A percentile compares a stretch with the other conserved stretches of the same genome.
Evolutionary conservation across 2,888 invertebrate species (phyloP).

Genomic region (Marasmarcha lunaedactyla): DNA sequence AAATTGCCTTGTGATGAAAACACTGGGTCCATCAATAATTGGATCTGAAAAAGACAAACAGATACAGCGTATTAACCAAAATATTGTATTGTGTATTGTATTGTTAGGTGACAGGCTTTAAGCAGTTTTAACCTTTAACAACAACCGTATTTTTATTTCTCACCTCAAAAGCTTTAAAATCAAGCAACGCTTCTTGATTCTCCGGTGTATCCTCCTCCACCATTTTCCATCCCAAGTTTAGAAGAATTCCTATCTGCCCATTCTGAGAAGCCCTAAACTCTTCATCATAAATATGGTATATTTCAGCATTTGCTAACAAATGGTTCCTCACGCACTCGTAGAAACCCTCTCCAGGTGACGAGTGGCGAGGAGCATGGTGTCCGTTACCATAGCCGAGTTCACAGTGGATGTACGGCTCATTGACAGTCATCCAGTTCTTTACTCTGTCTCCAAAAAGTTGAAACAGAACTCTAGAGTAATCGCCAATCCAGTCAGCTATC

Average conservation of each 20-base stretch:
- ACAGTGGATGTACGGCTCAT: conserved; percentile 67
- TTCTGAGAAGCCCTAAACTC: conserved; percentile 49
- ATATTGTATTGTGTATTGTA: too few relatives aligned
- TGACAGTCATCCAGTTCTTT: conserved; percentile 75
- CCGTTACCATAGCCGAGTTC: conserved; percentile 27
- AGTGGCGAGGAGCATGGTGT: conserved; percentile 23
- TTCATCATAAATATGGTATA: conserved; percentile 66
- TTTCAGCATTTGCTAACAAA: conserved; percentile 72
- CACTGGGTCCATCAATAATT: conserved; percentile 72
- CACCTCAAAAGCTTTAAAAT: conserved; percentile 17
- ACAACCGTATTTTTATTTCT: conserved; percentile 3
- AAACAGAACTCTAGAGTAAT: conserved; percentile 43
- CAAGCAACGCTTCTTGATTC: conserved; percentile 14
- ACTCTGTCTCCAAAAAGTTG: conserved; percentile 66
- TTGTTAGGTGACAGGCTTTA: too few relatives aligned
- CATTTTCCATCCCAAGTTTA: conserved; percentile 16
- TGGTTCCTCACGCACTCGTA: conserved; percentile 73
- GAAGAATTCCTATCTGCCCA: conserved; percentile 29
- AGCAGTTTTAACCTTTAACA: too few relatives aligned
- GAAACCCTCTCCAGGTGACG: conserved; percentile 45
- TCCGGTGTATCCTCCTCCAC: conserved; percentile 14
- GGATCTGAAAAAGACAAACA: conserved; percentile 40
- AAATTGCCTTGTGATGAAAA: conserved; percentile 70
- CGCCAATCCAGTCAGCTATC: conserved; percentile 30
- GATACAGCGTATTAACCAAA: too few relatives aligned